Evolutionary conservation across 1,140 invertebrate species (phyloP), one percentile per base, ranked within the genome.

Genomic region (Conus ventricosus): DNA sequence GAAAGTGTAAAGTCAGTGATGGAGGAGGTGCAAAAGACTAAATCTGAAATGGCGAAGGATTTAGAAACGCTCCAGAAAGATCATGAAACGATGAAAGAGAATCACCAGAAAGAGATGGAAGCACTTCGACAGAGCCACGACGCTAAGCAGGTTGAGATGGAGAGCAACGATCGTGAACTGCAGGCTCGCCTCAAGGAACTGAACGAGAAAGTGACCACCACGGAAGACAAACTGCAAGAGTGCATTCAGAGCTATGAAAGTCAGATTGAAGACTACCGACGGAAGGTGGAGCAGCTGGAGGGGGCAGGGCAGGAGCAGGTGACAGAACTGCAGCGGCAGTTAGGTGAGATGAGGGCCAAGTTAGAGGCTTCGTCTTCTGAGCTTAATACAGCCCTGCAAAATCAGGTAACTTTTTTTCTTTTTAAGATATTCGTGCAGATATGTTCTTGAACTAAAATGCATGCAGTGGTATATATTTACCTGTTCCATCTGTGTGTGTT

Each of bases 211-310:
- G 90, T 94, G 27, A 92, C 90, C 8, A 89, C 85, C 25, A 91
- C 94, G 63, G 92, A 94, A 87, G 89, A 93, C 55, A 92, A 92
- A 82, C 85, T 93, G n/a, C 90, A 92, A 81, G 93, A 93, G 54
- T 93, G 92, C 84, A 94, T 93, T 55, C 91, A 93, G 90, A 91
- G 82, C 87, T 93, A 94, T 89, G 93, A 94, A 76, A 93, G 92
- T 85, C 93, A 93, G 80, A 92, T 95, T 76, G 92, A 92, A 23
- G 93, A 95, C 87, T 93, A 93, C 60, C 94, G 94, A 83, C 85
- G 27, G 67, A 93, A 93, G 84, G 84, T 94, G 39, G 92, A 94
- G 11, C 87, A 88, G 67, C 91, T 93, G 51, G 94, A 92, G 76
- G 75, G 84, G 39, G 84, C 88, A 60, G 88, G 91, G 57, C 87